These are phyloP conservation scores for Galaxea fascicularis DNA, from an alignment of 92 coral and sea anemone species.

Conservation along the genomic window DNA sequence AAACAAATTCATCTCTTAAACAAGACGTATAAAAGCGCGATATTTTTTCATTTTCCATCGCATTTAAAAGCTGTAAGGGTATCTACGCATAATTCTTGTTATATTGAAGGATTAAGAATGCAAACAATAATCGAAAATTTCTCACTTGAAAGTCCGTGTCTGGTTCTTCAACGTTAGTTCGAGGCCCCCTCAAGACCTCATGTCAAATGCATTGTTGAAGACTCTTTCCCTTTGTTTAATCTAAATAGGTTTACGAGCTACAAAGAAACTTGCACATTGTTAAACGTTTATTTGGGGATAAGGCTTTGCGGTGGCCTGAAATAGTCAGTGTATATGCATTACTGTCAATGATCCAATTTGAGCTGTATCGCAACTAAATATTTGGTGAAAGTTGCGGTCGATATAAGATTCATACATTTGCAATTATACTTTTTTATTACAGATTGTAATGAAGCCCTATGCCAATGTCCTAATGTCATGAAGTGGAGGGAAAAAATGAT, in stretches of 20 bases:
- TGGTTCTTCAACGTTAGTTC: neutral
- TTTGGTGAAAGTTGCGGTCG: slow-evolving; percentile 13
- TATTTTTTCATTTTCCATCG: neutral
- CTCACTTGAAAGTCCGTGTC: slow-evolving; percentile 11
- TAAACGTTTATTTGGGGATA: slow-evolving; percentile 44
- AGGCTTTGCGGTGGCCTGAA: slow-evolving; percentile 43
- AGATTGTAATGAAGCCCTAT: neutral
- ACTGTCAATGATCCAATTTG: neutral
- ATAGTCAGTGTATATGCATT: neutral
- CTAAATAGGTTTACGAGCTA: slow-evolving; percentile 44
- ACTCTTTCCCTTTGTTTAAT: slow-evolving; percentile 45
- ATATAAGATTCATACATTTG: neutral
- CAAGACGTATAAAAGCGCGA: neutral
- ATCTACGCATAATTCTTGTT: neutral
- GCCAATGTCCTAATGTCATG: neutral
- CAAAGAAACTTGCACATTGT: slow-evolving; percentile 33
- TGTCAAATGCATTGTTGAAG: slow-evolving; percentile 46
- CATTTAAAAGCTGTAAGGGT: neutral
- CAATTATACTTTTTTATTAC: neutral
- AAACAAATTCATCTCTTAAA: neutral
- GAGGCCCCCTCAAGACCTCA: slow-evolving; percentile 19
- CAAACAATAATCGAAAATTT: neutral
- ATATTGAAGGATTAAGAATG: neutral
- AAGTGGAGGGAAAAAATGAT: neutral
- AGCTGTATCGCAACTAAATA: neutral